Base-by-base conservation (phyloP, 2,797 vertebrate species). In the Myotis vivesi region DNA sequence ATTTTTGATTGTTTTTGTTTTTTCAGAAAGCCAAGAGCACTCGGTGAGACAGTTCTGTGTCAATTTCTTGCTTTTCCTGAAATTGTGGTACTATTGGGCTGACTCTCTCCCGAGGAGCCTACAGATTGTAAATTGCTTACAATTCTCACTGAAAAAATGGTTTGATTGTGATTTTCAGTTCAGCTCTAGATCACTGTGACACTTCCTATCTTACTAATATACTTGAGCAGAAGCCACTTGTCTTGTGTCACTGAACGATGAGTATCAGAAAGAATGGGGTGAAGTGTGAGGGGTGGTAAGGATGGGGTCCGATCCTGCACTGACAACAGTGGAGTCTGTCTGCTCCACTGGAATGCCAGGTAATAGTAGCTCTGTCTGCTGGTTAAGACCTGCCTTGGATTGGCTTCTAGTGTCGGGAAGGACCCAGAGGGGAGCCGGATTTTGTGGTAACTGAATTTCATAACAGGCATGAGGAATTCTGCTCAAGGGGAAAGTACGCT, bases 81-180 rank as follows among this genome's bases (percentile, higher is more conserved):
- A 62, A 62, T 30, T 30, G 30, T 41, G 17, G 71, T 87, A 30
- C 15, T 62, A 49, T n/a, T 88, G 19, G 23, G 25, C n/a, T 59
- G 53, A 76, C 7, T 95, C 93, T 80, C 16, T 96, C 89, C 19
- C 57, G 49, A 76, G 68, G 44, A 28, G 46, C 44, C n/a, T 79
- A 5, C 4, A 84, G 38, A 59, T 91, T 64, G 77, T 62, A 69
- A 84, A 89, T 83, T 55, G n/a, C 75, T 83, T 87, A 73, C 22
- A 73, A 38, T 81, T 86, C 69, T 94, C 44, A 66, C 33, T 68
- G 51, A 89, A 68, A 55, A 33, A 66, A 59, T 71, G 64, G n/a
- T 59, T 92, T 82, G 10, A 59, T 89, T 94, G 36, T 62, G 30
- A 73, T 76, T 96, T 95, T 91, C 82, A 55, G 2, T 62, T 87